Evolutionary conservation across 2,113 vertebrate genomes (phyloP), one percentile per base, ranked within the genome.

Genomic region (Candoia aspera): DNA sequence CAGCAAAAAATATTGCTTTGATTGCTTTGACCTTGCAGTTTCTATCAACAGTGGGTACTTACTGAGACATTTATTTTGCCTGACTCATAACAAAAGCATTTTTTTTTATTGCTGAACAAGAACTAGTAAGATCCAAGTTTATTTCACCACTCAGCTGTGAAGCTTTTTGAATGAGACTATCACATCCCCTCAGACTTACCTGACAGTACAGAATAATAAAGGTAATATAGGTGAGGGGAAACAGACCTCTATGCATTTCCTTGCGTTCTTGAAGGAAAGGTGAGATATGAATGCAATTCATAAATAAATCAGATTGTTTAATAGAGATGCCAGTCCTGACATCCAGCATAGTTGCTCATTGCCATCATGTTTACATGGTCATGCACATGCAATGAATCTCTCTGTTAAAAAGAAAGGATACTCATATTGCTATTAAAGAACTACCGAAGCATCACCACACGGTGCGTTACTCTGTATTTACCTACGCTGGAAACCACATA

Each of bases 11-110:
- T 49, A 37, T 53, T 58, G 24, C 8, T 87, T 92, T 94, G 93
- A 93, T 87, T 33, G 24, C 57, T 29, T 60, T 91, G 54, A 90
- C 53, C 89, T 23, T 91, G 93, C 87, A 91, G 57, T 87, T 46
- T 62, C 86, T 92, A 90, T 91, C 88, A 93, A 84, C 60, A 88
- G 92, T 26, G 49, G 58, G 60, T 83, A 94, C 95, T 89, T 0
- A 1, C 12, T 62, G 15, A 68, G 93, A 89, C 84, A 49, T 23
- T 17, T 57, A 6, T 37, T 68, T 42, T 88, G 90, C 55, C 37
- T n/a, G 15, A 89, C 60, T 54, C 33, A 24, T 54, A n/a, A 92
- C 33, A n/a, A 23, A 57, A n/a, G 68, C 73, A 79, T 79, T 79
- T 33, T 79, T 79, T 79, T 33, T 79, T 42, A 79, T 79, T 79